Evolutionary conservation across 2,888 invertebrate genomes (phyloP).

Genomic region (Brachyptera putata): DNA sequence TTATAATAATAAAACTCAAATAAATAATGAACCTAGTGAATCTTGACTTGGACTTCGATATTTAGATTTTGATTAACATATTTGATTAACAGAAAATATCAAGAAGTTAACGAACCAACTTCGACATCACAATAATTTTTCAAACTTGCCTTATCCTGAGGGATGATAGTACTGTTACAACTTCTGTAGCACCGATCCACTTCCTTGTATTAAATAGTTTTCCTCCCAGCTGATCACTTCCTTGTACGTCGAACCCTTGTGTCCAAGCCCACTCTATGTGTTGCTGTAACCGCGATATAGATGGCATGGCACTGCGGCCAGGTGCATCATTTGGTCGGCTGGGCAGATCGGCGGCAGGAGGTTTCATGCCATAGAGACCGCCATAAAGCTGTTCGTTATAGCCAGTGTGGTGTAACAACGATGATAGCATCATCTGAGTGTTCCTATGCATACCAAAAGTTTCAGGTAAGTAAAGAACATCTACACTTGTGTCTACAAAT

Average conservation of each 20-base stretch:
- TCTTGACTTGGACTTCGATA: too few species aligned
- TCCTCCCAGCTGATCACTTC: conserved; percentile 79
- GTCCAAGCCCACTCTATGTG: conserved; percentile 82
- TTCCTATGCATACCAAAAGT: too few species aligned
- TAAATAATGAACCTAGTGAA: too few species aligned
- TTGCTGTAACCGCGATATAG: conserved; percentile 77
- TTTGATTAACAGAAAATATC: too few species aligned
- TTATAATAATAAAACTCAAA: too few species aligned
- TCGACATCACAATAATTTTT: too few species aligned
- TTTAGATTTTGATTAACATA: too few species aligned
- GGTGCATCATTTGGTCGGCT: conserved; percentile 44
- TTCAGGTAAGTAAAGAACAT: too few species aligned
- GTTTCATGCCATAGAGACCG: conserved; percentile 32
- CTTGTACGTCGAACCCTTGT: conserved; percentile 75
- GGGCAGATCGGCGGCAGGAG: background rate
- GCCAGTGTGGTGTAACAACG: conserved; percentile 64
- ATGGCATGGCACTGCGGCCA: conserved; percentile 66
- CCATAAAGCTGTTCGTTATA: conserved; percentile 56
- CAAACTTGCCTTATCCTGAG: conserved; percentile 67
- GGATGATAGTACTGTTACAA: conserved; percentile 77
- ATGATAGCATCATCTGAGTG: conserved; percentile 87
- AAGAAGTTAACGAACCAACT: too few species aligned
- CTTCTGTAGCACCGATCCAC: conserved; percentile 93
- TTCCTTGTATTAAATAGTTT: conserved; percentile 79
- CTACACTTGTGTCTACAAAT: too few species aligned